These are phyloP conservation scores for Nasonia vitripennis DNA, from an alignment of 1,140 invertebrate species.

Conservation along the genomic window DNA sequence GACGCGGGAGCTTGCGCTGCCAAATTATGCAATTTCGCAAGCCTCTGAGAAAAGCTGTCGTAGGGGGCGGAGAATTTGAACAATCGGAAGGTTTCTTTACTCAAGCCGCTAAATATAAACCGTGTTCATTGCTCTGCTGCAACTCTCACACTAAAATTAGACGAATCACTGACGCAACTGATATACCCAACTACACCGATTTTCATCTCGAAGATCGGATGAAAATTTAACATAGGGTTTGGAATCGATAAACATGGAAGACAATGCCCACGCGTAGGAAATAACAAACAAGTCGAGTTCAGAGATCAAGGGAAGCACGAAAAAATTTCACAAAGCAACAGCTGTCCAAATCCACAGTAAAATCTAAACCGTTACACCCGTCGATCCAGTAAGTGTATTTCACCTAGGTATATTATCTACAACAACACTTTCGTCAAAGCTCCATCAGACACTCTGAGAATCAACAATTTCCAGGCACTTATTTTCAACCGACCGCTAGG, in stretches of 20 bases:
- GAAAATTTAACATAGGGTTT: background rate
- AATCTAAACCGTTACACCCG: too few relatives aligned
- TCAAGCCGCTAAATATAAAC: background rate
- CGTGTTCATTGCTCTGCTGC: background rate
- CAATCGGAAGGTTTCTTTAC: slow-evolving; percentile 3
- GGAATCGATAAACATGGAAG: too few relatives aligned
- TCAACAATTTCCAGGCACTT: too few relatives aligned
- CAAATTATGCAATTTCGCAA: background rate
- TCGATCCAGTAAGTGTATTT: too few relatives aligned
- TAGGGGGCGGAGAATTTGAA: background rate
- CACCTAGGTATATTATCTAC: too few relatives aligned
- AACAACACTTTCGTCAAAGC: background rate
- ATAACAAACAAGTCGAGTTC: too few relatives aligned
- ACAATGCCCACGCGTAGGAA: too few relatives aligned
- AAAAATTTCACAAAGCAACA: background rate
- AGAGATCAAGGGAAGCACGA: background rate
- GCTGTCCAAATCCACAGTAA: background rate
- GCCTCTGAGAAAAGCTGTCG: too few relatives aligned
- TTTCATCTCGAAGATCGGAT: background rate
- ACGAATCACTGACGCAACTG: background rate
- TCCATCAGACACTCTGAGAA: too few relatives aligned
- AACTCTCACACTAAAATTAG: background rate
- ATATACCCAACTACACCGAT: background rate
- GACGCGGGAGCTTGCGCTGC: background rate
- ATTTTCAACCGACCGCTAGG: too few relatives aligned